phyloP scores from a whole-genome alignment of 2,113 vertebrate genomes.

The Geococcyx californianus region DNA sequence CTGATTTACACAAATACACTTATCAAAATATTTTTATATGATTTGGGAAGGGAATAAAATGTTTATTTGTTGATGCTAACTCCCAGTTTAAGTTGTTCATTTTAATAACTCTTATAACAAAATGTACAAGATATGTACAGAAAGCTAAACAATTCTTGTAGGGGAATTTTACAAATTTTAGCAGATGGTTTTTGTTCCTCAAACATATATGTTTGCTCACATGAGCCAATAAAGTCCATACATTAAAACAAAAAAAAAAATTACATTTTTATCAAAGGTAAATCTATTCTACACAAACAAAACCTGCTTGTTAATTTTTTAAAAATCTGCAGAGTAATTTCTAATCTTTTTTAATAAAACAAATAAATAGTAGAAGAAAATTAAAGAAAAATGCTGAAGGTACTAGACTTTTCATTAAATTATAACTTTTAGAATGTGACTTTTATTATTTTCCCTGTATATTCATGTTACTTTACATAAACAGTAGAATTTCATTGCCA shows the following conservation, averaged over 20 bases:
- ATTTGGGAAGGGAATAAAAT: not conserved
- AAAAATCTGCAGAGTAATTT: not conserved
- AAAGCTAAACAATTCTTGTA: not conserved
- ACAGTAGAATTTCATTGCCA: not conserved
- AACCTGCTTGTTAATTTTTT: not conserved
- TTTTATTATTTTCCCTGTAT: not conserved
- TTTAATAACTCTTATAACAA: not conserved
- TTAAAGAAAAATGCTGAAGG: not conserved
- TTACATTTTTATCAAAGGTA: not conserved
- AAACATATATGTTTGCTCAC: rapidly evolving
- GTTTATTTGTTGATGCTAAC: not conserved
- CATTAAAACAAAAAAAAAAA: not conserved
- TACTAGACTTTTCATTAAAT: not conserved
- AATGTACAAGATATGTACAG: not conserved
- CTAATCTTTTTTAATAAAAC: not conserved
- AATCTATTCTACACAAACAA: not conserved
- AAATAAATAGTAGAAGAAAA: not conserved
- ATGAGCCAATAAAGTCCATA: not conserved
- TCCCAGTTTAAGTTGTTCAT: not conserved
- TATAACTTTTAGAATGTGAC: not conserved
- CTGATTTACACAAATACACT: not conserved
- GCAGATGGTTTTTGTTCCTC: not conserved
- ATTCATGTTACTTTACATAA: not conserved
- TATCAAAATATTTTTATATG: not conserved
- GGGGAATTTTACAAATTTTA: not conserved